Percentiles rank a stretch among this genome's conserved stretches.
Evolutionary conservation across 2,113 vertebrate genomes (phyloP).

Genomic region (Calypte anna): DNA sequence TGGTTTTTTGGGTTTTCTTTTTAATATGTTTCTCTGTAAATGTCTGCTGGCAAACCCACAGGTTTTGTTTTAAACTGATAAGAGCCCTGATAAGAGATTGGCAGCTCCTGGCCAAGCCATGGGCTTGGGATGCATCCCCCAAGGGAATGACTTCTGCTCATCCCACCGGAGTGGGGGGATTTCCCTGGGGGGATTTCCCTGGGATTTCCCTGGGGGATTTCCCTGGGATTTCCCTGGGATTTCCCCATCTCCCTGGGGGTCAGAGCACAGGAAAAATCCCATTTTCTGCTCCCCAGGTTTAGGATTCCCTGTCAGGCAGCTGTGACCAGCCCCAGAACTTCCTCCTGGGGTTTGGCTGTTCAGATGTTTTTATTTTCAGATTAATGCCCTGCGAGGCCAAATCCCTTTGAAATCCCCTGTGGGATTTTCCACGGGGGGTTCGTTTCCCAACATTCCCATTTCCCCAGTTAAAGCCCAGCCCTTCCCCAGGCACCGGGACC

Average conservation of each 20-base stretch:
- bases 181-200: background rate
- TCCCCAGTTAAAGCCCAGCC: background rate
- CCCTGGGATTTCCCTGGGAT: background rate
- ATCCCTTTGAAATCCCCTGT: background rate
- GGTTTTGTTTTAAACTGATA: constrained; percentile 86
- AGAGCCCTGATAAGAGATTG: constrained; percentile 78
- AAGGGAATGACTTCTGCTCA: background rate
- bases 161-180: background rate
- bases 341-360: background rate
- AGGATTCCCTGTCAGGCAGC: background rate
- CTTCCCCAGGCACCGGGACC: background rate
- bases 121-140: background rate
- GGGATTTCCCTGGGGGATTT: background rate
- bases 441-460: background rate
- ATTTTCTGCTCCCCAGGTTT: background rate
- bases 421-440: background rate
- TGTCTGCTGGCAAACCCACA: constrained; percentile 86
- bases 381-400: background rate
- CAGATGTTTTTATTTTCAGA: background rate
- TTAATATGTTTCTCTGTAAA: constrained; percentile 77
- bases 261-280: background rate
- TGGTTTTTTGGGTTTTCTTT: background rate
- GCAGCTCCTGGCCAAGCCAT: constrained; percentile 33
- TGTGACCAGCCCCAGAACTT: background rate
- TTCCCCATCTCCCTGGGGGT: background rate